Percentiles rank a stretch among this genome's conserved stretches.
phyloP scores from a whole-genome alignment of 2,113 vertebrate genomes.

The Coryphaenoides rupestris region DNA sequence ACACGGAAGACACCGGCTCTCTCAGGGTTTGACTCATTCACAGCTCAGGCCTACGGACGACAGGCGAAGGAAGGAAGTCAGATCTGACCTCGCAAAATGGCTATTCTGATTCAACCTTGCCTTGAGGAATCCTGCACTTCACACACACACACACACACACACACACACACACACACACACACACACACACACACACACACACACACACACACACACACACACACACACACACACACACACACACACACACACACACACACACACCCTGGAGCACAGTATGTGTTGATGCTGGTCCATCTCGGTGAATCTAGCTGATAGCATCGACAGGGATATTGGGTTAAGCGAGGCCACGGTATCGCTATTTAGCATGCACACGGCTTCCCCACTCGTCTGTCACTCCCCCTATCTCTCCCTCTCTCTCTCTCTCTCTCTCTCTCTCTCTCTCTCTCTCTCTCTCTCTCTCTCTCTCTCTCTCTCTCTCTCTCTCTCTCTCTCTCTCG shows the following conservation, averaged over 20 bases:
- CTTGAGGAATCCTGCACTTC: too few species aligned
- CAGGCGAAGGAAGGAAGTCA: conserved; percentile 4
- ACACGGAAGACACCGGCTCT: too few species aligned
- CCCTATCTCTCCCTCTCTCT: background rate
- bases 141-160: background rate
- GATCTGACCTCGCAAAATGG: background rate
- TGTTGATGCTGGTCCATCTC: background rate
- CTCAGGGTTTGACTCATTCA: too few species aligned
- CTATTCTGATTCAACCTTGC: too few species aligned
- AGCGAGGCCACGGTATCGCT: too few species aligned
- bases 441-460: background rate
- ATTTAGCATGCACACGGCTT: too few species aligned
- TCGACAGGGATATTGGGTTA: background rate
- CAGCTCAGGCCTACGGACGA: background rate
- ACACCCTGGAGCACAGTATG: background rate
- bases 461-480: background rate
- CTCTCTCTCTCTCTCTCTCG: background rate
- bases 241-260: too few species aligned
- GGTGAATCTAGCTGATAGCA: background rate
- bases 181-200: background rate
- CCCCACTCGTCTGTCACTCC: too few species aligned
- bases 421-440: conserved; percentile 27
- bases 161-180: background rate
- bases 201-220: background rate
- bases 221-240: background rate